Evolutionary conservation across 2,113 vertebrate species (phyloP).

Genomic region (Phalacrocorax brasilianus): DNA sequence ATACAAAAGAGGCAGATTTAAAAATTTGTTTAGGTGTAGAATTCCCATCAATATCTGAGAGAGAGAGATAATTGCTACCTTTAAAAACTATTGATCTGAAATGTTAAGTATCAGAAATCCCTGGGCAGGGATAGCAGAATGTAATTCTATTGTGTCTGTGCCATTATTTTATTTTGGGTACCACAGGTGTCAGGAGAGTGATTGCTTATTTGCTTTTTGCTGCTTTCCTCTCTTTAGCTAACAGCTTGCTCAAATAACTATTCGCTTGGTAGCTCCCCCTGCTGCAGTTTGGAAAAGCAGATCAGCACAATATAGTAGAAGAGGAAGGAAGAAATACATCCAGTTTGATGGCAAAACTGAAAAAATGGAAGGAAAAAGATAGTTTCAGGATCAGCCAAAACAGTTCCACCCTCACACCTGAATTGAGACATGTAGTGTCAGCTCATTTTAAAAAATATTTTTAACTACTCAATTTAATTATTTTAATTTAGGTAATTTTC

Average conservation of each 20-base stretch:
- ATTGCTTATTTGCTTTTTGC: background rate
- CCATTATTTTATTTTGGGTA: background rate
- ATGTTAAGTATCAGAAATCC: background rate
- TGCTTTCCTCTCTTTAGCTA: background rate
- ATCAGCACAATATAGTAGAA: background rate
- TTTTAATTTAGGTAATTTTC: background rate
- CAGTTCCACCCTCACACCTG: background rate
- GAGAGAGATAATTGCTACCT: background rate
- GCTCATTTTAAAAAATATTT: background rate
- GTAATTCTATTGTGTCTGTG: background rate
- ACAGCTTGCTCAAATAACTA: background rate
- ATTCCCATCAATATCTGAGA: rapidly evolving
- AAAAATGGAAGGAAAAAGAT: background rate
- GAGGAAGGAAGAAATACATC: background rate
- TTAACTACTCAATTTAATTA: background rate
- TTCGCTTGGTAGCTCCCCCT: background rate
- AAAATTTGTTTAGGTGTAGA: background rate
- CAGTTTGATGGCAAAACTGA: background rate
- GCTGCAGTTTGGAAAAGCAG: background rate
- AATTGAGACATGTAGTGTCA: background rate
- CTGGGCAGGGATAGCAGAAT: background rate
- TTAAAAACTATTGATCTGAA: background rate
- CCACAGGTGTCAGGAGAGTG: background rate
- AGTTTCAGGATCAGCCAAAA: background rate
- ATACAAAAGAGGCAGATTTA: background rate